These are phyloP conservation scores for Sebastes cheni DNA, from an alignment of 2,797 vertebrate species.

Conservation along the genomic window DNA sequence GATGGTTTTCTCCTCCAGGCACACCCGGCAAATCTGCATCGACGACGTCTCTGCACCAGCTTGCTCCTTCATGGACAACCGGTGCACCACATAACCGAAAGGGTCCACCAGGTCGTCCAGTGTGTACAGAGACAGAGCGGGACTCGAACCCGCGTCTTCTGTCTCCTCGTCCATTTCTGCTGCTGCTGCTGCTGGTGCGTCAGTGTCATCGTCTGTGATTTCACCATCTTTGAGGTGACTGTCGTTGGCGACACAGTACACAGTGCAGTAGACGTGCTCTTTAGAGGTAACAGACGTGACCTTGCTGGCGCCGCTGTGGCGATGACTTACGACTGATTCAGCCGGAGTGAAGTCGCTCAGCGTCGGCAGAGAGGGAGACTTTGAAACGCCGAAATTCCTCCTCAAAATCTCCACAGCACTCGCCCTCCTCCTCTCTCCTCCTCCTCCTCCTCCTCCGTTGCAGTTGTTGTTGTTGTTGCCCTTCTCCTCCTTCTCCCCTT, in stretches of 20 bases:
- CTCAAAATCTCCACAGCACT: constrained; percentile 78
- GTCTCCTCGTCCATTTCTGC: constrained; percentile 26
- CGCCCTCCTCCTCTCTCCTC: constrained; percentile 53
- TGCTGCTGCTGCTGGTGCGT: neutral
- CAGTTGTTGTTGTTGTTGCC: constrained; percentile 76
- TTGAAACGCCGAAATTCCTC: constrained; percentile 72
- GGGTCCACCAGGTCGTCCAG: constrained; percentile 80
- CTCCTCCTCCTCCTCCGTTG: constrained; percentile 41
- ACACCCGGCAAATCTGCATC: constrained; percentile 90
- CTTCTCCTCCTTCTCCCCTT: constrained; percentile 63
- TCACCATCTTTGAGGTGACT: constrained; percentile 54
- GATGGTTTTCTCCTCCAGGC: constrained; percentile 90
- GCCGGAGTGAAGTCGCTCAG: constrained; percentile 30
- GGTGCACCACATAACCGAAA: constrained; percentile 64
- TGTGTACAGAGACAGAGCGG: constrained; percentile 74
- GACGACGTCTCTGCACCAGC: constrained; percentile 6
- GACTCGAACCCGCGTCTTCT: constrained; percentile 37
- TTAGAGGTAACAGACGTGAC: constrained; percentile 23
- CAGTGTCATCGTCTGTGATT: constrained; percentile 47
- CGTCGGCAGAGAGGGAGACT: constrained; percentile 37
- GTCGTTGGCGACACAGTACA: constrained; percentile 92
- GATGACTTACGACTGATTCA: constrained; percentile 24
- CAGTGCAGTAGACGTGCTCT: constrained; percentile 91
- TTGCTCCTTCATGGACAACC: constrained; percentile 50
- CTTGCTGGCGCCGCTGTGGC: neutral